Percentiles rank a stretch among this genome's conserved stretches.
Conservation (phyloP, 2,113 vertebrate species). For the Lates calcarifer region DNA sequence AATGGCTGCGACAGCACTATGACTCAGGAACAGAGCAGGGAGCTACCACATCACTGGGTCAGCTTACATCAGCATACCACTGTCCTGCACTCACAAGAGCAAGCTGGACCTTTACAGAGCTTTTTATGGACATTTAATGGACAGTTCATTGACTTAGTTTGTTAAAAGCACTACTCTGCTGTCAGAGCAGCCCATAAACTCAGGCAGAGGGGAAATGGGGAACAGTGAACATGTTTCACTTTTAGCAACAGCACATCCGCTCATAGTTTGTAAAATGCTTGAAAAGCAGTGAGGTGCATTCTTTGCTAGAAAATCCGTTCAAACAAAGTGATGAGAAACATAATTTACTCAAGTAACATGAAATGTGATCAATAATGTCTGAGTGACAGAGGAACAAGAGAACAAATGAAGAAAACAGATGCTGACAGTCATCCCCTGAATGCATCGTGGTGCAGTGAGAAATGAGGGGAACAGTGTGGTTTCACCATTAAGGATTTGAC, state of each 20-base stretch:
- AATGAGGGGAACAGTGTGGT: constrained; percentile 29
- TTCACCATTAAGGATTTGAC: constrained; percentile 26
- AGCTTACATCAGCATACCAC: constrained; percentile 27
- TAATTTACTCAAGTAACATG: neutral
- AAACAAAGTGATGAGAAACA: neutral
- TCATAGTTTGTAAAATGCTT: neutral
- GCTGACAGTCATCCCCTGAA: neutral
- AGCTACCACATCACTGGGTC: constrained; percentile 30
- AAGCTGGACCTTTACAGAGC: constrained; percentile 7
- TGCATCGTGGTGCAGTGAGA: neutral
- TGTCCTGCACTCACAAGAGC: constrained; percentile 28
- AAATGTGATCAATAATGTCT: constrained; percentile 23
- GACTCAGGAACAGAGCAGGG: constrained; percentile 16
- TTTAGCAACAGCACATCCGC: neutral
- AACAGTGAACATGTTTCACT: constrained; percentile 20
- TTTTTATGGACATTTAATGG: constrained; percentile 63
- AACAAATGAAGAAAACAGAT: constrained; percentile 45
- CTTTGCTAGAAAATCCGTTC: neutral
- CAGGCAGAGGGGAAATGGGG: constrained; percentile 5
- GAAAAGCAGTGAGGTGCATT: too few species aligned
- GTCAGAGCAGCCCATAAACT: constrained; percentile 41
- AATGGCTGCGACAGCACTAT: constrained; percentile 51
- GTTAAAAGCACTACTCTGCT: constrained; percentile 39
- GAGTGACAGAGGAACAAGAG: constrained; percentile 36
- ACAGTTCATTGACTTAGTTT: constrained; percentile 48